phyloP scores from a whole-genome alignment of 2,888 invertebrate species.

The Cantharis rustica region DNA sequence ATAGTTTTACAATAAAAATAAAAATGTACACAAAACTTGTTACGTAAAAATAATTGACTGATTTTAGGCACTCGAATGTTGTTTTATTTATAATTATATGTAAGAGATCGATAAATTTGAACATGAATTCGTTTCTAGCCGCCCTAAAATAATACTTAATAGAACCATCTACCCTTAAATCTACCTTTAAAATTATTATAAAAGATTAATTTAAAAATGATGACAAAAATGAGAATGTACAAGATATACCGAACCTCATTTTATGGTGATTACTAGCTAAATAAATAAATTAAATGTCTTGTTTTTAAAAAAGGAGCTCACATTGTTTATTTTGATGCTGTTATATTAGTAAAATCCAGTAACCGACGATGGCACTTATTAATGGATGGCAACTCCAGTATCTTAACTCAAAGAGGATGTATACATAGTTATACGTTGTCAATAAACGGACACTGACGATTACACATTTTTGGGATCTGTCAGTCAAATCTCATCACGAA shows the following conservation, averaged over 20 bases:
- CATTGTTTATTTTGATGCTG: background rate
- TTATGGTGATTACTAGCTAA: background rate
- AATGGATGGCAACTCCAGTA: background rate
- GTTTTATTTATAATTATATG: background rate
- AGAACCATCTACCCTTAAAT: background rate
- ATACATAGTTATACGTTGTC: no score
- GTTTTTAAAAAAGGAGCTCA: background rate
- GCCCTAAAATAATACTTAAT: background rate
- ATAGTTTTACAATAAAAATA: slow-evolving; percentile 6
- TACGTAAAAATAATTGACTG: background rate
- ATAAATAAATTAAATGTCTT: background rate
- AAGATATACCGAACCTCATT: background rate
- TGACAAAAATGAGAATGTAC: background rate
- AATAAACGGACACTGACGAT: no score
- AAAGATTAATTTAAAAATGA: background rate
- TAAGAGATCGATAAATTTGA: background rate
- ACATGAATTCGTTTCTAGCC: background rate
- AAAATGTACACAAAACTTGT: background rate
- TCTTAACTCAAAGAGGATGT: background rate
- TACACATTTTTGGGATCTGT: no score
- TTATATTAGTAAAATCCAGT: background rate
- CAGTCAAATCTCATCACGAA: no score
- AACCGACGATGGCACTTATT: background rate
- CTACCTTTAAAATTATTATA: background rate
- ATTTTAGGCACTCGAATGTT: background rate